These are phyloP conservation scores for Cydia fagiglandana DNA, from an alignment of 1,140 invertebrate species.

Conservation along the genomic window DNA sequence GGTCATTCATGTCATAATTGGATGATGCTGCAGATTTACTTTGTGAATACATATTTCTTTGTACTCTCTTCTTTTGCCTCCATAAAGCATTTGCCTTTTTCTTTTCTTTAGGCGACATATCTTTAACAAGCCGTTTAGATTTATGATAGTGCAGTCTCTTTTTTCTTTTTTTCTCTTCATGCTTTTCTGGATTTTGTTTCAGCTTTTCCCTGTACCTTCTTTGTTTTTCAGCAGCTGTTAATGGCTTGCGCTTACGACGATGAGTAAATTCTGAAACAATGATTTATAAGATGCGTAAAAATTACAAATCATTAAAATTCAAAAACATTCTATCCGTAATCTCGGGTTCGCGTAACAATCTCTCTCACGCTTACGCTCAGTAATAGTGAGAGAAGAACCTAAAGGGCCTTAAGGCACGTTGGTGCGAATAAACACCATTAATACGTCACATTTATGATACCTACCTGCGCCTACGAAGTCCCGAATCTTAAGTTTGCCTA, in stretches of 20 bases:
- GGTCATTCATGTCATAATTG: neutral
- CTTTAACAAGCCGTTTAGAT: neutral
- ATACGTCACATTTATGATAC: too few species aligned
- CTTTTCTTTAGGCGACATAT: slow-evolving; percentile 13
- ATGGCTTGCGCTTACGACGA: slow-evolving; percentile 12
- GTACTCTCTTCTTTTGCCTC: neutral
- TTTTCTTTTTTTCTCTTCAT: slow-evolving; percentile 32
- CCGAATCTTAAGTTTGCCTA: too few species aligned
- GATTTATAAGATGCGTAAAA: neutral
- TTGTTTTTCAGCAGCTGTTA: slow-evolving; percentile 21
- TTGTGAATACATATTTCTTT: neutral
- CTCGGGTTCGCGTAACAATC: too few species aligned
- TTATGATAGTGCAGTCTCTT: slow-evolving; percentile 4
- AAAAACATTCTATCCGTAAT: too few species aligned
- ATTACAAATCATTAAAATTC: neutral
- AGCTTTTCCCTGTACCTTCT: slow-evolving; percentile 16
- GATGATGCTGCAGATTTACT: neutral
- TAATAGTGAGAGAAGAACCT: too few species aligned
- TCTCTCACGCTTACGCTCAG: too few species aligned
- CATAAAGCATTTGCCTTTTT: neutral
- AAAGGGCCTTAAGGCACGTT: too few species aligned
- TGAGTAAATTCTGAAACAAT: neutral
- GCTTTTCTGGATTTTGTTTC: slow-evolving; percentile 29
- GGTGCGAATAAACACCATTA: too few species aligned
- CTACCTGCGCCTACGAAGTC: too few species aligned